These are phyloP conservation scores for Pluvialis apricaria DNA, from an alignment of 2,113 vertebrate genomes.

Conservation along the genomic window DNA sequence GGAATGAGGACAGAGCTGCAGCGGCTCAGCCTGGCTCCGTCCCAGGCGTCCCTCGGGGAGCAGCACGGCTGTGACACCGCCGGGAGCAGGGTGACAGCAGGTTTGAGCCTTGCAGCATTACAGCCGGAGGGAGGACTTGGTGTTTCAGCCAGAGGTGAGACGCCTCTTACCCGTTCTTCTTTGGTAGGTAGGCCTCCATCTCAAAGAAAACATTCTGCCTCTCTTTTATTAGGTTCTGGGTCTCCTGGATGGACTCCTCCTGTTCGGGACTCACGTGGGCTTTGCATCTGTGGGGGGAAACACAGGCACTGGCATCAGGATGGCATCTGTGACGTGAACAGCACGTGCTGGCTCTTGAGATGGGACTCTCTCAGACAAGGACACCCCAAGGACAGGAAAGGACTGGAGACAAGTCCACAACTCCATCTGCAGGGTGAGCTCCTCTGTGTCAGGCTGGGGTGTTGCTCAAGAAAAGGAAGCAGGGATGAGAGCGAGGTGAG, in stretches of 20 bases:
- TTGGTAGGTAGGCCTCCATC: conserved; percentile 94
- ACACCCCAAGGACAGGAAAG: neutral
- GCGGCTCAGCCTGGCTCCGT: neutral
- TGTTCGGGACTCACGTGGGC: conserved; percentile 57
- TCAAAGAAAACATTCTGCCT: conserved; percentile 84
- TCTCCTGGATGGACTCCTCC: conserved; percentile 60
- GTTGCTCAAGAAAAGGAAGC: neutral
- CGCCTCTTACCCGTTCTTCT: conserved; percentile 86
- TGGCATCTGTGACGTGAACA: neutral
- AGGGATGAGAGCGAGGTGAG: neutral
- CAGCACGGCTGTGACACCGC: neutral
- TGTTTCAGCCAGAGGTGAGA: neutral
- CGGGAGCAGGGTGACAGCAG: neutral
- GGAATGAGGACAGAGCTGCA: neutral
- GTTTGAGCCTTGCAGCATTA: neutral
- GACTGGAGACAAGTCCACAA: neutral
- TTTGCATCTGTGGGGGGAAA: conserved; percentile 72
- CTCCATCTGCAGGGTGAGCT: neutral
- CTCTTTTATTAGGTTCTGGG: conserved; percentile 82
- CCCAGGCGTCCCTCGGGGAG: neutral
- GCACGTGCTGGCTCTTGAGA: neutral
- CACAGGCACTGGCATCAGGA: neutral
- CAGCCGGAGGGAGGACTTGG: neutral
- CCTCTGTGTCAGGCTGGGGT: neutral
- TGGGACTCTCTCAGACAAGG: neutral